Conservation (phyloP, 2,888 invertebrate species). For the Neoascia interrupta region DNA sequence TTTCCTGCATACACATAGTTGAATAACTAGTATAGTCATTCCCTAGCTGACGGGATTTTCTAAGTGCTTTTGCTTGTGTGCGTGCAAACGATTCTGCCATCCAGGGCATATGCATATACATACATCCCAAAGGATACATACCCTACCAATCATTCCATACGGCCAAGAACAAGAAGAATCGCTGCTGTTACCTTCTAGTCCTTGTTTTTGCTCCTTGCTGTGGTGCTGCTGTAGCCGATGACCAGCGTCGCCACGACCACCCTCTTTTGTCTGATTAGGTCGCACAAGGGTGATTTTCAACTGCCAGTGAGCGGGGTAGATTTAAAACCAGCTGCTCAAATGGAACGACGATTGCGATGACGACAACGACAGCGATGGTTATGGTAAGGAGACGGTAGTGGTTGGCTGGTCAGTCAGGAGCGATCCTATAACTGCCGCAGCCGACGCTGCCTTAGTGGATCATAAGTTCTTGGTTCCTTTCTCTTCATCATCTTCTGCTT, state of each 20-base stretch:
- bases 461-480: conserved; percentile 50
- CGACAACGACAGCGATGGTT: conserved; percentile 11
- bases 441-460: conserved; percentile 52
- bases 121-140: conserved; percentile 53
- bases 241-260: conserved; percentile 40
- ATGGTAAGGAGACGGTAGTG: conserved; percentile 14
- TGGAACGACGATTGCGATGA: conserved; percentile 3
- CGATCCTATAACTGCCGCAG: conserved; percentile 13
- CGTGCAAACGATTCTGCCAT: conserved; percentile 21
- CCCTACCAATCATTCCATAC: conserved; percentile 62
- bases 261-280: conserved; percentile 54
- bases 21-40: no score
- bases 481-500: conserved; percentile 51
- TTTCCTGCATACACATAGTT: no score
- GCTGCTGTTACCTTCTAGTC: conserved; percentile 46
- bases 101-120: conserved; percentile 2
- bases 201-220: conserved; percentile 54
- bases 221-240: conserved; percentile 16
- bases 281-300: conserved; percentile 2
- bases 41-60: conserved; percentile 51
- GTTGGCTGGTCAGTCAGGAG: conserved; percentile 49
- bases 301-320: not conserved
- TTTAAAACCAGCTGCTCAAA: conserved; percentile 55
- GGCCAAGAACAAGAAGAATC: conserved; percentile 65
- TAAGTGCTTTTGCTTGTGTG: conserved; percentile 44